Base-by-base conservation (phyloP, 2,888 invertebrate species). In the Trachelus tabidus region DNA sequence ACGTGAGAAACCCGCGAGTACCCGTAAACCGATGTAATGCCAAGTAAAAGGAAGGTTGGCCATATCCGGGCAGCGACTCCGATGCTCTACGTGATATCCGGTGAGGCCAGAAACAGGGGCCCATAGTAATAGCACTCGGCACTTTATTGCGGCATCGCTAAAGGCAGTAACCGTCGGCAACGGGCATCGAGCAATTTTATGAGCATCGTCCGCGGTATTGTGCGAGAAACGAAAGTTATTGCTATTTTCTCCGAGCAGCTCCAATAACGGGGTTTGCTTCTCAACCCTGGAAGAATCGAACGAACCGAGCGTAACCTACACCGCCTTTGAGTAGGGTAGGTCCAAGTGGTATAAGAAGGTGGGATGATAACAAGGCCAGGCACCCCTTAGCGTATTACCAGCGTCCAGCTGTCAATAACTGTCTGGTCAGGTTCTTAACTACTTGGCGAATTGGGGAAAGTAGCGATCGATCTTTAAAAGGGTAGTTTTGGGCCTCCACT, bases 151-250 rank as follows among this genome's bases (percentile, higher is more conserved):
- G 23, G 56, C 74, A 35, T 35, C 74, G 74, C 31, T 34, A 71
- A 34, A 34, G 37, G 74, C 35, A 74, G 74, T 74, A 74, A 74
- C 23, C 74, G 35, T 1, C 12, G 30, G 31, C 34, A 33, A 33
- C 74, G 35, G 37, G 74, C 23, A 73, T 34, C 74, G 35, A 73
- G 23, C 74, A 35, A 23, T n/a, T 73, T 73, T 73, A 73, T 35
- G 74, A 73, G 74, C 35, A 33, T 30, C 34, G 68, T 73, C 77
- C 75, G 75, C 77, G 76, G 40, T 12, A 69, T 34, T 56, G 68
- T 75, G 56, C 77, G 79, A 80, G 40, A 77, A 76, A 68, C 77
- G 78, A 78, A 81, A 84, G 81, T 82, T 85, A 85, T 85, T 76
- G 85, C 76, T 79, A 77, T 80, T 77, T 82, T 82, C 78, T 77